phyloP scores from a whole-genome alignment of 2,797 vertebrate species.

The Lacerta viridis region DNA sequence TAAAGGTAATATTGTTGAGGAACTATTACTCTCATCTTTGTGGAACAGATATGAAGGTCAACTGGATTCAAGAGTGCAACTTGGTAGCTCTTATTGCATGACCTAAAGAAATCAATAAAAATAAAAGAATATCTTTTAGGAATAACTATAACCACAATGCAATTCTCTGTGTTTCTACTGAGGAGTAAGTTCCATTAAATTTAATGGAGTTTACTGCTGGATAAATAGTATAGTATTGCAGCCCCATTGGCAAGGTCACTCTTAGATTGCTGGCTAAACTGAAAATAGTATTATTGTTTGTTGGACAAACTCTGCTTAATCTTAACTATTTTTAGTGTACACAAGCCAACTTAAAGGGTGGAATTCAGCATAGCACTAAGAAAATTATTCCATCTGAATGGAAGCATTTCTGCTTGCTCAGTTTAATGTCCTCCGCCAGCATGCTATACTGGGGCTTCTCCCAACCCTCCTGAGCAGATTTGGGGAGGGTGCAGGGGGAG shows the following conservation, averaged over 20 bases:
- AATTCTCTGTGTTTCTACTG: too few relatives aligned
- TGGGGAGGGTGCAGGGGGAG: too few relatives aligned
- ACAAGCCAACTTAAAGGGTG: background rate
- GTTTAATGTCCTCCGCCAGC: too few relatives aligned
- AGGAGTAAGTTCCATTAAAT: too few relatives aligned
- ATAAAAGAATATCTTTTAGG: background rate
- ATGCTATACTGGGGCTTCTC: too few relatives aligned
- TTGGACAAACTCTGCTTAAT: background rate
- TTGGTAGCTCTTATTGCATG: background rate
- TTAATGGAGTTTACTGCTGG: background rate
- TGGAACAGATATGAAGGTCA: constrained; percentile 73
- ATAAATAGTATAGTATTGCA: background rate
- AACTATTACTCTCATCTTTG: constrained; percentile 60
- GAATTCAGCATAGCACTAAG: too few relatives aligned
- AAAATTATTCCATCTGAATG: too few relatives aligned
- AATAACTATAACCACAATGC: background rate
- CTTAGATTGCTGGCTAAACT: background rate
- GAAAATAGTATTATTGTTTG: background rate
- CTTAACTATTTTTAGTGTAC: background rate
- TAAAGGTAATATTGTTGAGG: constrained; percentile 45
- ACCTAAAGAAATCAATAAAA: constrained; percentile 8
- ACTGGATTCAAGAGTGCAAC: constrained; percentile 62
- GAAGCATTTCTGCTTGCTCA: background rate
- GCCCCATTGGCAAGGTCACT: background rate
- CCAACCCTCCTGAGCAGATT: too few relatives aligned